Evolutionary conservation across 2,888 invertebrate genomes (phyloP), one percentile per base, ranked within the genome.

Genomic region (Podabrus alpinus): DNA sequence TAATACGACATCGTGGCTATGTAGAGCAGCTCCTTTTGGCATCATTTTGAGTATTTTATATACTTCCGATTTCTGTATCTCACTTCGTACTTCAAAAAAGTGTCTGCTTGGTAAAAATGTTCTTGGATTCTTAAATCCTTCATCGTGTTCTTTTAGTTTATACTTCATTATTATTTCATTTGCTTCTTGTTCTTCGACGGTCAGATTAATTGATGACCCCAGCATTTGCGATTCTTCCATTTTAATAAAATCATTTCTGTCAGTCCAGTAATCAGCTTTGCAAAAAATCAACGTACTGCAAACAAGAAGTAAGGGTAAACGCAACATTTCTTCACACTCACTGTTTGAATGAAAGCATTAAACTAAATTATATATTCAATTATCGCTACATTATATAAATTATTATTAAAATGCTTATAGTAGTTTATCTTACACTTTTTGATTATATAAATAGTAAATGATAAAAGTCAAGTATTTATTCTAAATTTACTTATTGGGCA

Each of bases 1-100:
- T 0, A 94, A 84, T 0, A 91, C 91, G 70, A 90, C 91, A 78
- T 93, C 92, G 82, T 94, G 94, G 0, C 91, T 88, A 84, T 94
- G 94, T 19, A 94, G 84, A 0, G 91, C 90, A 0, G 90, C 93
- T 2, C 94, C 95, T 86, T 95, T 95, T 0, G 95, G 95, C 89
- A 95, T 90, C 29, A 87, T 86, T 75, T 89, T 88, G 11, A 95
- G 90, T 9, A 94, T 88, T 79, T 90, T 86, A 82, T 91, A 94
- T 0, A 94, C 91, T 76, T 90, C 88, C 0, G 94, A 93, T 0
- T 88, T 79, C 7, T 89, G 87, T 62, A 95, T 92, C 21, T 88
- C 84, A 1, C 89, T 82, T 81, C 90, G 90, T 2, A 91, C 91
- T 1, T 88, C 84, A 82, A 94, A 91, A 81, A 93, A 93, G 83